Base-by-base conservation (phyloP, 2,888 invertebrate species). In the Drosophila nr. fundita region DNA sequence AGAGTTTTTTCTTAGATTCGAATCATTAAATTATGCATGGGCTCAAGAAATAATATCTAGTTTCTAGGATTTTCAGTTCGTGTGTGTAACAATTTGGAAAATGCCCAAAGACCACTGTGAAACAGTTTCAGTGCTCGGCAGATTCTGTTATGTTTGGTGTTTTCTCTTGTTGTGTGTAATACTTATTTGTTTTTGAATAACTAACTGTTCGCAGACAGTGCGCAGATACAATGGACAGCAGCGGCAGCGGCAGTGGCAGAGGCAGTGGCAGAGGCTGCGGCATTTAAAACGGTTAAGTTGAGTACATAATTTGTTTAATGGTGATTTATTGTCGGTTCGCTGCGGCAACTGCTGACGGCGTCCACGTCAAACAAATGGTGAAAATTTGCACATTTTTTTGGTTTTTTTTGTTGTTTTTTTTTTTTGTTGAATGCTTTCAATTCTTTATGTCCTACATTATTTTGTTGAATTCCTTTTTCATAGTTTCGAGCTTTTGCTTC, bases 251-350 rank as follows among this genome's bases (percentile, higher is more conserved):
- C 70, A 57, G 67, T 63, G 79, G 76, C 82, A 83, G 67, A 67
- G 79, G 76, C 82, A 83, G 67, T 65, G 76, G 76, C 82, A 81
- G 67, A 30, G 30, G 69, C 70, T 54, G 67, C 65, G 79, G 76
- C 82, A 83, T 77, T 89, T 82, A 65, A 87, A 84, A 84, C 72
- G 77, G 78, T 69, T 75, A 80, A 89, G 85, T 82, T 80, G 85
- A 85, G 87, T 87, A 87, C 78, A 85, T 85, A 85, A 89, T 89
- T 85, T 89, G 85, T 78, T 84, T 87, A 85, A 89, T 89, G 87
- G 87, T 89, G 87, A 84, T 87, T 80, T 85, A 85, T 89, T 87
- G 78, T 87, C 75, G 67, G 84, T 49, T 53, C n/a, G n/a, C n/a
- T 30, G 67, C 21, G 24, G 68, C 68, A 53, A 58, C 73, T 64